Conservation (phyloP, 2,113 vertebrate species). For the Muntiacus muntjak region DNA sequence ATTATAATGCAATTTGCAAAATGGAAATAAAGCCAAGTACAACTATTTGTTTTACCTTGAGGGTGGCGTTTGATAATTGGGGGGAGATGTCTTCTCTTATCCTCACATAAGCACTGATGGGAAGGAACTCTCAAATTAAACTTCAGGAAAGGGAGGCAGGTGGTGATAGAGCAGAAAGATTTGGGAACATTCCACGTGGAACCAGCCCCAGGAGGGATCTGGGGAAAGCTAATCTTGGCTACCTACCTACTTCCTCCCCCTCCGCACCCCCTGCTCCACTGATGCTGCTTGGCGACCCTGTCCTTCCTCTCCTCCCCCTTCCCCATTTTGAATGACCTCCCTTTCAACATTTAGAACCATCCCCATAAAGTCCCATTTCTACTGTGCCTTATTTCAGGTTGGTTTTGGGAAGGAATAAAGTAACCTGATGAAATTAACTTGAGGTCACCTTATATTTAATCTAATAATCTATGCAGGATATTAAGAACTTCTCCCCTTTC, state of each 20-base stretch:
- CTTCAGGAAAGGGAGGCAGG: not conserved
- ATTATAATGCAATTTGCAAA: not conserved
- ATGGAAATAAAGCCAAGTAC: not conserved
- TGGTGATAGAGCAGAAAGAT: not conserved
- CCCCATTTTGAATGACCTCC: not conserved
- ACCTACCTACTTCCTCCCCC: not conserved
- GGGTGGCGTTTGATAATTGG: not conserved
- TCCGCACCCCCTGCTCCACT: not conserved
- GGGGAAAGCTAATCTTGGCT: not conserved
- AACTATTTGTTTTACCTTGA: not conserved
- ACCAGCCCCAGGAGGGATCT: not conserved
- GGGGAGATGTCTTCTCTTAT: not conserved
- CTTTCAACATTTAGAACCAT: not conserved
- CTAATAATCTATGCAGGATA: not conserved
- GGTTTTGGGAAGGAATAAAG: not conserved
- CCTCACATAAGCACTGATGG: not conserved
- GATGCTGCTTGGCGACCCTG: not conserved
- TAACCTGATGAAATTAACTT: not conserved
- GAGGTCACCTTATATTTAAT: not conserved
- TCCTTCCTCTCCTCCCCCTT: not conserved
- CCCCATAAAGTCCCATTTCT: not conserved
- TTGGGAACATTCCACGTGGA: not conserved
- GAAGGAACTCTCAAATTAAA: not conserved
- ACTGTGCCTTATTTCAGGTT: not conserved
- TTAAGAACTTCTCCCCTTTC: not conserved